Evolutionary conservation across 2,113 vertebrate species (phyloP), one percentile per base, ranked within the genome.

Genomic region (Typhlomys cinereus): DNA sequence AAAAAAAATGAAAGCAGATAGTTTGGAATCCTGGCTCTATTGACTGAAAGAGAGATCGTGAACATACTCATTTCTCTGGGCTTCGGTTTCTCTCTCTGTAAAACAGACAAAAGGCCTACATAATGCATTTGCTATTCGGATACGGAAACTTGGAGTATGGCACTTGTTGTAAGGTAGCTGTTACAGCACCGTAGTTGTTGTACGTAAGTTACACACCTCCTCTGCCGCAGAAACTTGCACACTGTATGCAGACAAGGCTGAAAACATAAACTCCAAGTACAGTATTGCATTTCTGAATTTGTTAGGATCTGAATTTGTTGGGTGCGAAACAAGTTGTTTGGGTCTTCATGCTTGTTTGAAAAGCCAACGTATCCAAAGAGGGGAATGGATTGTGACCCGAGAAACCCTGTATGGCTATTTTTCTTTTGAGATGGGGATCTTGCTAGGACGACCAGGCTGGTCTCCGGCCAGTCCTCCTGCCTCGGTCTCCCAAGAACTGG

Each of bases 301-400:
- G 5, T 34, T 21, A 61, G 31, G 36, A 23, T 17, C 79, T 82
- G 29, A 82, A 67, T 85, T 41, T 48, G 69, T 61, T n/a, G 46
- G 3, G 5, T 34, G 21, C 62, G 73, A 73, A 25, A 17, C 50
- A 78, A 69, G 15, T 59, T 78, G 71, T 95, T 90, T 36, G 82
- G 31, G 54, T 34, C 34, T 67, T 69, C 5, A 27, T 5, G 5
- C n/a, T 93, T 57, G 31, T 21, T 48, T 67, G 71, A 73, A 94
- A 85, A 85, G 79, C 14, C 81, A 85, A 92, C 27, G 88, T 44
- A 50, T 7, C 12, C 21, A 46, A 76, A 84, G 36, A 89, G 79
- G 71, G 31, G 29, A 81, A 15, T 5, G 10, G 70, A 66, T 81
- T 71, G 66, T 41, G 41, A 91, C 25, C 86, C 18, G 27, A 70